These are phyloP conservation scores for Rutilus rutilus DNA, from an alignment of 2,113 vertebrate genomes.

Conservation along the genomic window DNA sequence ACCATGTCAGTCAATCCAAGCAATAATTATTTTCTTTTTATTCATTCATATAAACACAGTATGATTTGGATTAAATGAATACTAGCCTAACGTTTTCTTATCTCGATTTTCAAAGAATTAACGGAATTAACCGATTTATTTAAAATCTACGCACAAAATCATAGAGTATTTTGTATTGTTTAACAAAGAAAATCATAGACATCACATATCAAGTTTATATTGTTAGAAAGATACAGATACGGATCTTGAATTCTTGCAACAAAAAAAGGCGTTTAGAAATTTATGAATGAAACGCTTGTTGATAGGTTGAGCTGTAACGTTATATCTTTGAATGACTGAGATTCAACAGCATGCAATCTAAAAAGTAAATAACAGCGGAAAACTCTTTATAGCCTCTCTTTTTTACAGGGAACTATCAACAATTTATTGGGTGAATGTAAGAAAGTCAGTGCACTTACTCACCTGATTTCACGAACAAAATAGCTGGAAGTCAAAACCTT, in stretches of 20 bases:
- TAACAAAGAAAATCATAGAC: neutral
- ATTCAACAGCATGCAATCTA: neutral
- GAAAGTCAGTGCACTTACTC: slow-evolving; percentile 59
- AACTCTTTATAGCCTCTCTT: neutral
- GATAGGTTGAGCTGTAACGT: neutral
- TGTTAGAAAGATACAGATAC: neutral
- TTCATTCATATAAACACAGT: neutral
- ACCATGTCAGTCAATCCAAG: neutral
- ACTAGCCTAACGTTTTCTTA: neutral
- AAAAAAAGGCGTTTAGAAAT: neutral
- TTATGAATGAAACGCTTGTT: slow-evolving; percentile 40
- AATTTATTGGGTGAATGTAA: neutral
- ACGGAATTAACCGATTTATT: too few species aligned
- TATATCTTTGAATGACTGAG: slow-evolving; percentile 18
- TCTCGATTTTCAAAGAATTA: neutral
- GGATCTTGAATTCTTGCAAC: neutral
- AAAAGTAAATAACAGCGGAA: neutral
- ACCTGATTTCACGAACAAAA: slow-evolving; percentile 77
- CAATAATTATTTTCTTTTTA: neutral
- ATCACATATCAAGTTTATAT: neutral
- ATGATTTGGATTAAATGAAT: too few species aligned
- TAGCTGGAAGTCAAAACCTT: slow-evolving; percentile 66
- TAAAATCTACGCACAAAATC: neutral
- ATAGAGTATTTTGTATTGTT: neutral
- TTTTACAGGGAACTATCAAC: neutral